Base-by-base conservation (phyloP, 2,113 vertebrate species). In the Podarcis raffonei region DNA sequence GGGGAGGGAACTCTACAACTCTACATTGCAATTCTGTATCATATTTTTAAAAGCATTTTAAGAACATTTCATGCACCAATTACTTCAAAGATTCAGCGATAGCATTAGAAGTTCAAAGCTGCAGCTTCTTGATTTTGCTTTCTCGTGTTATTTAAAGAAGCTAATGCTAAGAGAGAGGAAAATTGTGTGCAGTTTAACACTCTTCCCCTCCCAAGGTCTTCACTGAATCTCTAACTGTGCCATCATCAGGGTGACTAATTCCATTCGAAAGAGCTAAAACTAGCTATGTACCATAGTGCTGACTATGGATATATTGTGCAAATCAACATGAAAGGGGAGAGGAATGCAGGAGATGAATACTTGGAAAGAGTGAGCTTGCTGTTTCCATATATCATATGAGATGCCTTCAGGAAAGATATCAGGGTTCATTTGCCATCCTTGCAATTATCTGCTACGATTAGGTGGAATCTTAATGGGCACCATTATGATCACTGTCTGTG, bases 61-160 rank as follows among this genome's bases (percentile, higher is more conserved):
- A 94, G 87, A 94, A 91, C 92, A 95, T 90, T 95, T 94, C 91
- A 95, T 85, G 90, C 89, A 94, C 92, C 90, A 93, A 89, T 93
- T 96, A 95, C 91, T 95, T 96, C 92, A 96, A 96, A 96, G 94
- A 94, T 95, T 93, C 83, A 84, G 81, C 42, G 92, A 93, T 94
- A 94, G 62, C 87, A 91, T 85, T 92, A 88, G 81, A 91, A 93
- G 87, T 91, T 94, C 90, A 85, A 96, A 96, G 92, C 91, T 89
- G 16, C 68, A 94, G 87, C 74, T 95, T 94, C 90, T 82, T 74
- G 69, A 74, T 93, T 94, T 92, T 83, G 27, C 79, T 90, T 91
- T 90, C 65, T 84, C 15, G 65, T 32, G 71, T 79, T 69, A 92
- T 94, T 95, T 95, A 85, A 92, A 87, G 86, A 94, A 93, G 89